phyloP scores from a whole-genome alignment of 2,888 invertebrate genomes.

The Criorhina ranunculi region DNA sequence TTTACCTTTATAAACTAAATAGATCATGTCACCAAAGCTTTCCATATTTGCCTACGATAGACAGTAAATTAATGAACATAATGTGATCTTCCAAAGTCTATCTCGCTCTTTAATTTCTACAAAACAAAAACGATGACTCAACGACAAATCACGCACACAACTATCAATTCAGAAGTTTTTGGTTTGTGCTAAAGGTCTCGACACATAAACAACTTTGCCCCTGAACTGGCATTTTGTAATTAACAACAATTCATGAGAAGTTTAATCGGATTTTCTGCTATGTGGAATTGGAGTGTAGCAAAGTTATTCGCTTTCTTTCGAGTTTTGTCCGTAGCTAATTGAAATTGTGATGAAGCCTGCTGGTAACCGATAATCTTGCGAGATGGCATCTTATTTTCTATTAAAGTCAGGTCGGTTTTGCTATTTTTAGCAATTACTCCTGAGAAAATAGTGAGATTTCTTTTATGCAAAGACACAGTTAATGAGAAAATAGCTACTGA shows the following conservation, averaged over 20 bases:
- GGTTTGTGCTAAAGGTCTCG: background rate
- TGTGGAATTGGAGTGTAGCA: background rate
- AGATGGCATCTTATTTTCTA: too few relatives aligned
- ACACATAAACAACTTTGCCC: conserved; percentile 5
- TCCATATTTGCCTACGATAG: background rate
- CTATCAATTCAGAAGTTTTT: background rate
- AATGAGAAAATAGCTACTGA: too few relatives aligned
- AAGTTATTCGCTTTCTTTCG: background rate
- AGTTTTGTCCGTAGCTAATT: background rate
- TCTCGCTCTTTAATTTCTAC: background rate
- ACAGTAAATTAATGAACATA: too few relatives aligned
- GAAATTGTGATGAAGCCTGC: background rate
- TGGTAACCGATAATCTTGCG: too few relatives aligned
- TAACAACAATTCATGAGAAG: background rate
- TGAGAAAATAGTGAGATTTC: too few relatives aligned
- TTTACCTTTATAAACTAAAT: background rate
- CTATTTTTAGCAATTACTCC: too few relatives aligned
- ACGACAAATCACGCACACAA: conserved; percentile 2
- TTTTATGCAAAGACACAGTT: too few relatives aligned
- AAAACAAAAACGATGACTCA: conserved; percentile 1
- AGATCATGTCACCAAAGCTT: background rate
- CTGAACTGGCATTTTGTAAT: conserved; percentile 9
- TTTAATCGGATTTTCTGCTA: conserved; percentile 1
- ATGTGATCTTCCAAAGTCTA: too few relatives aligned
- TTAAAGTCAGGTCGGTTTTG: too few relatives aligned